Evolutionary conservation across 2,888 invertebrate genomes (phyloP), one percentile per base, ranked within the genome.

Genomic region (Megaustenia siamemsis): DNA sequence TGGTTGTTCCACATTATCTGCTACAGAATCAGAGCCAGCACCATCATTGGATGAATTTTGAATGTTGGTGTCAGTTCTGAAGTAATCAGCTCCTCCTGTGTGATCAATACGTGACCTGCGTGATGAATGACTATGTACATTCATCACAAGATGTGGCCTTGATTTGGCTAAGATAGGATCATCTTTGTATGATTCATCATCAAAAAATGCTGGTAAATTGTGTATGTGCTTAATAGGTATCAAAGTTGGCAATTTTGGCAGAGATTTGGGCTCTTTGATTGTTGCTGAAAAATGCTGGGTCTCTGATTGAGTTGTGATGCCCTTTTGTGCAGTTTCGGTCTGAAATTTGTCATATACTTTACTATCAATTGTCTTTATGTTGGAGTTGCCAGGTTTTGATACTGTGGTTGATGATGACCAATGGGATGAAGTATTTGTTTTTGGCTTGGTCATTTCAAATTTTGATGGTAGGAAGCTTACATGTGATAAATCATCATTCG

Each of bases 181-280:
- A 73, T 28, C 81, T 77, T 35, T 82, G 45, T n/a, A 60, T 0
- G 63, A 69, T 4, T 78, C 56, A 18, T 53, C 63, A 53, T 82
- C 82, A 15, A 84, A 82, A 35, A 82, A 84, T 32, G 56, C 49
- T 43, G 73, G 40, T 32, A 28, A 18, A 76, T 45, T 56, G 15
- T 66, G 43, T 49, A 28, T 32, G 24, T 21, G 43, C 32, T 40
- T 24, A 45, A 32, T 43, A 12, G 82, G 45, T 86, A 89, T 86
- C 1, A 87, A 89, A n/a, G 38, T 18, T 71, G 91, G 90, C 45
- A 90, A 86, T 73, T 86, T 88, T 32, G 91, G 90, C 89, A 90
- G 85, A n/a, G 91, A 89, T 32, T 92, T 91, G 6, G 92, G 91
- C 86, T 93, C 92, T 75, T 91, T 91, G 81, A 91, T 91, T 63